Evolutionary conservation across 2,113 vertebrate genomes (phyloP).

Genomic region (Thamnaconus septentrionalis): DNA sequence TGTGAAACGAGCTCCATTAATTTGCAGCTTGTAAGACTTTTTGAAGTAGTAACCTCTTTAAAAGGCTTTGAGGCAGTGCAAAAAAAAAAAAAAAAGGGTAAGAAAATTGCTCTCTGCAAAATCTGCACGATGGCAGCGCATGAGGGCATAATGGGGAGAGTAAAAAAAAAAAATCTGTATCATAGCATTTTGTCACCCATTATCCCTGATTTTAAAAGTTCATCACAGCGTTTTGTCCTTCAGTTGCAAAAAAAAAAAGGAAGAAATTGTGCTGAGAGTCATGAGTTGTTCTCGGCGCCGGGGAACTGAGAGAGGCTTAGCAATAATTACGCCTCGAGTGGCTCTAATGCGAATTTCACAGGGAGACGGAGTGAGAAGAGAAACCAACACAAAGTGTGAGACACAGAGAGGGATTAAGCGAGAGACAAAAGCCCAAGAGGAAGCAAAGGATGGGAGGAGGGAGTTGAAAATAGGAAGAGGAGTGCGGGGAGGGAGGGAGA

Average conservation of each 20-base stretch:
- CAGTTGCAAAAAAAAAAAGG: constrained; percentile 38
- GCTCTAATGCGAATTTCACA: constrained; percentile 66
- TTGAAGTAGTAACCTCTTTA: no score
- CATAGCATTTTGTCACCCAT: constrained; percentile 54
- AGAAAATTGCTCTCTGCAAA: constrained; percentile 38
- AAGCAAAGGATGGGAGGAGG: constrained; percentile 11
- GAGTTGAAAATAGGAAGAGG: constrained; percentile 32
- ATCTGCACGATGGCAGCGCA: constrained; percentile 24
- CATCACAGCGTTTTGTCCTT: constrained; percentile 58
- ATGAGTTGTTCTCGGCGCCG: constrained; percentile 53
- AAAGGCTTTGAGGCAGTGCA: background rate
- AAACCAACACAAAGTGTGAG: constrained; percentile 47
- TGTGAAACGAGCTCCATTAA: constrained; percentile 30
- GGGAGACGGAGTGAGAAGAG: constrained; percentile 45
- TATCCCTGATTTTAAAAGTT: constrained; percentile 54
- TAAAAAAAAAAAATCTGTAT: constrained; percentile 11
- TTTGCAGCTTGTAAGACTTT: constrained; percentile 17
- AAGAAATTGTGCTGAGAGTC: constrained; percentile 49
- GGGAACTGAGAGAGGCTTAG: constrained; percentile 58
- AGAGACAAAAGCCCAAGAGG: constrained; percentile 61
- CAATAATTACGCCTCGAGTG: constrained; percentile 69
- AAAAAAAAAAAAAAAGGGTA: constrained; percentile 21
- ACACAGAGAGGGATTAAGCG: constrained; percentile 57
- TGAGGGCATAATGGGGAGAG: background rate
- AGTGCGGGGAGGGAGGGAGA: constrained; percentile 16